A percentile compares a stretch with the other conserved stretches of the same genome.
Evolutionary conservation across 2,888 invertebrate genomes (phyloP).

Genomic region (Limnephilus lunatus): DNA sequence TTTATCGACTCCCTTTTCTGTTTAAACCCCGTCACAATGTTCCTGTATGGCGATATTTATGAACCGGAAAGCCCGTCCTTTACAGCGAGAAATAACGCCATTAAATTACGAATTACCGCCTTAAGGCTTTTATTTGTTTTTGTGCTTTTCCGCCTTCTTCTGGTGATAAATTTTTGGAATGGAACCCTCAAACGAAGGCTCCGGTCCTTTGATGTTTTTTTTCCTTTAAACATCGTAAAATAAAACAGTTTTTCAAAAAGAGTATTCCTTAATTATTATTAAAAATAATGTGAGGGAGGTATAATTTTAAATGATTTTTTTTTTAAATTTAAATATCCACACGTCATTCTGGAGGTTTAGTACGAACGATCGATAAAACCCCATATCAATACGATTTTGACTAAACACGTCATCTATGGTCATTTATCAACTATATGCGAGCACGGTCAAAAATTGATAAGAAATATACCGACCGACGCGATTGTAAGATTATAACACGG

Average conservation of each 20-base stretch:
- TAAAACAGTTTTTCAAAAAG: neutral
- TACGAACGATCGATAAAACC: too few species aligned
- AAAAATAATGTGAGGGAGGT: neutral
- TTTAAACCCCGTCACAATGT: neutral
- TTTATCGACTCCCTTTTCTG: neutral
- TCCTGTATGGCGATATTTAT: neutral
- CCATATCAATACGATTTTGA: too few species aligned
- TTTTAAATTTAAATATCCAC: too few species aligned
- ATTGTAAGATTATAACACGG: too few species aligned
- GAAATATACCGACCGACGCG: too few species aligned
- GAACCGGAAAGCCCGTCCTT: neutral
- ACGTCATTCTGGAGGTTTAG: too few species aligned
- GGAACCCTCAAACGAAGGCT: conserved; percentile 30
- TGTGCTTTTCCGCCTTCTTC: conserved; percentile 46
- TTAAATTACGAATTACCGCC: conserved; percentile 4
- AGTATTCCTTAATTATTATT: neutral
- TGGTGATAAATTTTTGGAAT: conserved; percentile 49
- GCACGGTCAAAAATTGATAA: too few species aligned
- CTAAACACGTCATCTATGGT: too few species aligned
- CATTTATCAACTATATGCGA: too few species aligned
- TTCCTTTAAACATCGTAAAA: conserved; percentile 4
- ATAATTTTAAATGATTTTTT: neutral
- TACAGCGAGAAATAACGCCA: conserved; percentile 2
- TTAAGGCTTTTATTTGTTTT: conserved; percentile 48
- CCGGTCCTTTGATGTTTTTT: neutral